phyloP scores from a whole-genome alignment of 2,113 vertebrate genomes.

The Epinephelus lanceolatus region DNA sequence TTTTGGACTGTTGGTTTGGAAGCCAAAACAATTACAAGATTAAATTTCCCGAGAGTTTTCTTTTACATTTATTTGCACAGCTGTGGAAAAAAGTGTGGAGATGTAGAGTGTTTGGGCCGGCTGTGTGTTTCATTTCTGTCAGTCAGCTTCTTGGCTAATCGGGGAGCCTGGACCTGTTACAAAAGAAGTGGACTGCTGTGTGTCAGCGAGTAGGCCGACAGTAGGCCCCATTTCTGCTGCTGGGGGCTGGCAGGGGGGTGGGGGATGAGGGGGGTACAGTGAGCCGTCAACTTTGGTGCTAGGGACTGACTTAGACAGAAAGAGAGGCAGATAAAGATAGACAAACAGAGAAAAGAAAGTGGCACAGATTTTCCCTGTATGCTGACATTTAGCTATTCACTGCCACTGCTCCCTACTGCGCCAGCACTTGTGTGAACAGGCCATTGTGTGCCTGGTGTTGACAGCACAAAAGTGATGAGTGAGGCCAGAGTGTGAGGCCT shows the following conservation, averaged over 20 bases:
- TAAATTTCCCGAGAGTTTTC: constrained; percentile 60
- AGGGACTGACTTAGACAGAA: neutral
- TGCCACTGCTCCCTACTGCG: constrained; percentile 11
- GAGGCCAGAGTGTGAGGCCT: constrained; percentile 29
- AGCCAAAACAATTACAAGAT: constrained; percentile 78
- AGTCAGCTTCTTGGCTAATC: constrained; percentile 55
- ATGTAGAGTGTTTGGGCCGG: constrained; percentile 30
- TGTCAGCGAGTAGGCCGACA: constrained; percentile 31
- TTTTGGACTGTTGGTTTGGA: constrained; percentile 24
- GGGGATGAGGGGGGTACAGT: no score
- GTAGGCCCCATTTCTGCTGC: constrained; percentile 31
- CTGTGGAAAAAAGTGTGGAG: constrained; percentile 57
- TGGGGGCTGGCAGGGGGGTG: neutral
- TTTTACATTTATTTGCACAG: constrained; percentile 76
- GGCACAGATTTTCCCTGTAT: constrained; percentile 11
- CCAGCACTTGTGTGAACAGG: constrained; percentile 26
- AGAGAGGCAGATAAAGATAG: constrained; percentile 1
- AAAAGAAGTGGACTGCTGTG: constrained; percentile 56
- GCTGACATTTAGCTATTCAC: constrained; percentile 35
- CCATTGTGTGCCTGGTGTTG: constrained; percentile 33
- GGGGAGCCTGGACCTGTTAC: constrained; percentile 37
- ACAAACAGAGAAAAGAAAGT: constrained; percentile 24
- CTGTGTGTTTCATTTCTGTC: constrained; percentile 51
- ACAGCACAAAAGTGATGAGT: constrained; percentile 26
- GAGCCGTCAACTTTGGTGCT: neutral